A percentile compares a stretch with the other conserved stretches of the same genome.
Conservation (phyloP, 2,888 invertebrate species). For the Agapostemon virescens region DNA sequence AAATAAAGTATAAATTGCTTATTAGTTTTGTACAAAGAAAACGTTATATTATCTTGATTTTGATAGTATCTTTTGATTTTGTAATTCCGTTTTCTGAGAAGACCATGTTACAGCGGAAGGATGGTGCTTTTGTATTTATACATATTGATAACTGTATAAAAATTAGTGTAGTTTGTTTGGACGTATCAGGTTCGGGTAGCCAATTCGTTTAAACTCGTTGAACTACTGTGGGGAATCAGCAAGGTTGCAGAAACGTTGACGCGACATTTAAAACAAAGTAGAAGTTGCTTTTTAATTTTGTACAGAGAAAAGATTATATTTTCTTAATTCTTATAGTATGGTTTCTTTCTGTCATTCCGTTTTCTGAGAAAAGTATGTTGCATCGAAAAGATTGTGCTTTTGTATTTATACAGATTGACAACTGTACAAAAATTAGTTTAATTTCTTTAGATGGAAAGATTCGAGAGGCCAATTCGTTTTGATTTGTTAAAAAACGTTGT, state of each 20-base stretch:
- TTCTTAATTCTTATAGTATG: not conserved
- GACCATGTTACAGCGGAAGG: not conserved
- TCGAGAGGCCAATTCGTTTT: not conserved
- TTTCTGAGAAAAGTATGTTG: not conserved
- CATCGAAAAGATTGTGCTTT: not conserved
- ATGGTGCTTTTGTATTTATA: not conserved
- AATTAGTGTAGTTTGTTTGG: too few relatives aligned
- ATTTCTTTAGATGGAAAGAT: not conserved
- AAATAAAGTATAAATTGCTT: not conserved
- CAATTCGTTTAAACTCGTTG: not conserved
- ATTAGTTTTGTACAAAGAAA: not conserved
- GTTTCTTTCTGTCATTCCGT: not conserved
- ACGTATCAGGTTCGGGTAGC: not conserved
- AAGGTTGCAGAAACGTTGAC: not conserved
- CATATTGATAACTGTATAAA: not conserved
- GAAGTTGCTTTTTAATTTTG: not conserved
- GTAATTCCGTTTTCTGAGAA: not conserved
- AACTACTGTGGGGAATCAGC: not conserved
- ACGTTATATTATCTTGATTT: not conserved
- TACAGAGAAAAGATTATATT: not conserved
- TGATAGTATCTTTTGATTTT: not conserved
- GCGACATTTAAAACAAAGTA: not conserved
- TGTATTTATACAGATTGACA: not conserved
- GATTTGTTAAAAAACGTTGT: not conserved
- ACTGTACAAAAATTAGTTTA: too few relatives aligned